phyloP scores from a whole-genome alignment of 2,113 vertebrate species.

The Panthera tigris region DNA sequence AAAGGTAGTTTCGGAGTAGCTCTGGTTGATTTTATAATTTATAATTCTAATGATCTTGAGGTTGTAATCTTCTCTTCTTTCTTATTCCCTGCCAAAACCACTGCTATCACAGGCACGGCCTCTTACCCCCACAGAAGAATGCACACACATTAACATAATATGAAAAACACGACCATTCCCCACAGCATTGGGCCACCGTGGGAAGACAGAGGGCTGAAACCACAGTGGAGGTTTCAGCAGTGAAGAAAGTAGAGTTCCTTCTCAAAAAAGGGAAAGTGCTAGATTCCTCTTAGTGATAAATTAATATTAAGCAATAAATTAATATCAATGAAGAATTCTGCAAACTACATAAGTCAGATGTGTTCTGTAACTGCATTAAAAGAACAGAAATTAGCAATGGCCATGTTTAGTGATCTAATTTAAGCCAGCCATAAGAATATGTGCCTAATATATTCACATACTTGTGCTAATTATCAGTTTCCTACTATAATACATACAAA shows the following conservation, averaged over 20 bases:
- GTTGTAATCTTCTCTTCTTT: neutral
- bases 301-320: neutral
- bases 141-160: neutral
- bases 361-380: neutral
- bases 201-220: rapidly evolving
- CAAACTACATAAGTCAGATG: neutral
- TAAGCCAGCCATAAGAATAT: neutral
- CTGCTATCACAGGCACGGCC: rapidly evolving
- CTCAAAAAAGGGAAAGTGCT: neutral
- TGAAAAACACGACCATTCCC: neutral
- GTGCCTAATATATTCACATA: neutral
- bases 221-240: neutral
- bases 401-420: neutral
- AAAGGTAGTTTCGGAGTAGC: neutral
- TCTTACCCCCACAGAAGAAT: neutral
- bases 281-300: neutral
- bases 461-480: neutral
- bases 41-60: neutral
- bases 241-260: neutral
- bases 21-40: neutral
- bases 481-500: neutral
- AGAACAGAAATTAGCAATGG: neutral
- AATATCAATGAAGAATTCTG: neutral
- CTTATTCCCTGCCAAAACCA: neutral
- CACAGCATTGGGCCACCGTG: neutral